Evolutionary conservation across 2,888 invertebrate genomes (phyloP), one percentile per base, ranked within the genome.

Genomic region (Phortica magna): DNA sequence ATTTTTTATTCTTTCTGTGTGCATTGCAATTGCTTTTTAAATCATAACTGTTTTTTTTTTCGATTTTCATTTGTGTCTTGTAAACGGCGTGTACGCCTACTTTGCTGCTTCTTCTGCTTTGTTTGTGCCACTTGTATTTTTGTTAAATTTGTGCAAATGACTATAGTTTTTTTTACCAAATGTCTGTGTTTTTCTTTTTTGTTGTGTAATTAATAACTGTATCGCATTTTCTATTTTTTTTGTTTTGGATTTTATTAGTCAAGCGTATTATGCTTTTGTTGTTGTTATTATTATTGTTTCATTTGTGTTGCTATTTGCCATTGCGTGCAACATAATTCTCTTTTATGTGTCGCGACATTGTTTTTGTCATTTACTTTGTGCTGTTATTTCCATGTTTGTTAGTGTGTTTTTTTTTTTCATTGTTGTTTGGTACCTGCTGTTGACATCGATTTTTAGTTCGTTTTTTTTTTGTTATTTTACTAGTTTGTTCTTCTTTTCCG

Each of bases 311-410:
- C 14, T 64, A 31, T 22, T 64, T 14, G 7, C 42, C 17, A 17
- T 68, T 68, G 68, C 68, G 68, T 68, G 68, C 43, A 68, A 19
- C 43, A 64, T 64, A 64, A 64, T 68, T 6, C 19, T 39, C 43
- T 39, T 43, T 67, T 67, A 9, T 67, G 9, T 9, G 12, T 43
- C 19, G 43, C 22, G 31, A 7, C n/a, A 19, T 31, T 19, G n/a
- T 22, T 12, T 61, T 61, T 65, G 12, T 17, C 9, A 12, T 59
- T 7, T 59, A n/a, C 7, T 59, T 59, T 59, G n/a, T 59, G 2
- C 59, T 14, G 31, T 31, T 64, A 31, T 64, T 31, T 19, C 10
- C 0, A 9, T 17, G 59, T 59, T 12, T 17, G 7, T 64, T 31
- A 10, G 64, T 14, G 39, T 39, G 61, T 31, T 68, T 17, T 17